Conservation (phyloP, 2,113 vertebrate genomes). For the Eupsittula cactorum region DNA sequence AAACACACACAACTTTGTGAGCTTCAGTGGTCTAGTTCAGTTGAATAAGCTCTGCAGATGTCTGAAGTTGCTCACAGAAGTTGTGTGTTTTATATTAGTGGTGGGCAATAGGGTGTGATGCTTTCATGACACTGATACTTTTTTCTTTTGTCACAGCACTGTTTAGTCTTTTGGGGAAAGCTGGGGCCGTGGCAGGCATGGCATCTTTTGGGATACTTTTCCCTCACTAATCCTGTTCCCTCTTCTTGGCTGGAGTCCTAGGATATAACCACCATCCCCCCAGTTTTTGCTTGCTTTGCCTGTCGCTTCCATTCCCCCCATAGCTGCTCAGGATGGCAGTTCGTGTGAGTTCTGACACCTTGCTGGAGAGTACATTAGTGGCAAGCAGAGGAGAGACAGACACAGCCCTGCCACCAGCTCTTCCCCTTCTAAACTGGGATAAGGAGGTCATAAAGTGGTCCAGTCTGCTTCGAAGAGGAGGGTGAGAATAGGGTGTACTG, state of each 20-base stretch:
- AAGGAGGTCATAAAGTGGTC: not conserved
- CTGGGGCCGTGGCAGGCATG: not conserved
- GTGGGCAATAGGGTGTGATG: not conserved
- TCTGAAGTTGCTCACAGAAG: not conserved
- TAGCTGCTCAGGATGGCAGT: accelerated
- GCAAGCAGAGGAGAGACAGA: not conserved
- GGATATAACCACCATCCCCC: not conserved
- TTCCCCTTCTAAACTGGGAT: not conserved
- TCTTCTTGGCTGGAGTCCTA: not conserved
- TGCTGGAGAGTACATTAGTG: not conserved
- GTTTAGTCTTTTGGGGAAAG: not conserved
- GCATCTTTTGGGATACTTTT: not conserved
- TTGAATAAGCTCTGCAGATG: slow-evolving; percentile 18
- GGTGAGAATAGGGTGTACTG: not conserved
- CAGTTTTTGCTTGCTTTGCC: not conserved
- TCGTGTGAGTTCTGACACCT: not conserved
- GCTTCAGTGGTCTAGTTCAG: not conserved
- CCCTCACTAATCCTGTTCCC: not conserved
- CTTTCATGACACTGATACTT: not conserved
- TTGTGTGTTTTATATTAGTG: not conserved
- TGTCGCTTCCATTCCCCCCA: not conserved
- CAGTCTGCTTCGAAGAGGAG: not conserved
- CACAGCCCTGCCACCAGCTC: not conserved
- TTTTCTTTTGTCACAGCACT: not conserved
- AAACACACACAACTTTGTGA: not conserved